Evolutionary conservation across 30 jellyfish, hydroid and myxozoan species (phyloP).

Genomic region (Mastigias papua): DNA sequence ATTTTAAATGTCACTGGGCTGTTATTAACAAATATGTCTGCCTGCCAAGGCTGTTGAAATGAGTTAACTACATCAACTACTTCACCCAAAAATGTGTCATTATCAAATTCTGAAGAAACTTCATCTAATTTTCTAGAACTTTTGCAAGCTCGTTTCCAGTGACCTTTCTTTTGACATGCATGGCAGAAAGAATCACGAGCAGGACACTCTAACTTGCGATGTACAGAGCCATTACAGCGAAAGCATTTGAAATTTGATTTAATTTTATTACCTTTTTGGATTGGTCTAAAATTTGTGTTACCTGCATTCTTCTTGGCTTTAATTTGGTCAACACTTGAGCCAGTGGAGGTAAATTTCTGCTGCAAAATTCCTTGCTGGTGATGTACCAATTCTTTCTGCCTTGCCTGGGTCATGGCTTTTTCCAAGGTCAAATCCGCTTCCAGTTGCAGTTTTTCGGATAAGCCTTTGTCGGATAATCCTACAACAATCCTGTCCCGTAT

Average conservation of each 20-base stretch:
- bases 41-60: constrained; percentile 20
- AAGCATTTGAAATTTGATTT: not conserved
- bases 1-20: constrained; percentile 33
- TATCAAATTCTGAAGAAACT: not conserved
- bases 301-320: constrained; percentile 15
- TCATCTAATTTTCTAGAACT: not conserved
- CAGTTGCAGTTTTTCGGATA: constrained; percentile 37
- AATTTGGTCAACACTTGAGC: constrained; percentile 20
- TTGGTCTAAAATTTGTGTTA: not conserved
- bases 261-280: constrained; percentile 7
- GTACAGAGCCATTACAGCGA: not conserved
- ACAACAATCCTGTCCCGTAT: constrained; percentile 37
- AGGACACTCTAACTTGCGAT: constrained; percentile 8
- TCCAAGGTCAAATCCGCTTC: constrained; percentile 30
- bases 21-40: not conserved
- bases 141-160: constrained; percentile 36
- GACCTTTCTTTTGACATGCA: constrained; percentile 30
- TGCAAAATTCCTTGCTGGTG: constrained; percentile 22
- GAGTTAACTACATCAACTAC: constrained; percentile 16
- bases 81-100: constrained; percentile 37
- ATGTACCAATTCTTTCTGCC: constrained; percentile 19
- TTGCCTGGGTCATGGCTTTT: not conserved
- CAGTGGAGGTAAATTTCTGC: not conserved
- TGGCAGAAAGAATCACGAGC: constrained; percentile 30
- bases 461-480: constrained; percentile 13